Evolutionary conservation across 2,113 vertebrate genomes (phyloP), one percentile per base, ranked within the genome.

Genomic region (Atlantisia rogersi): DNA sequence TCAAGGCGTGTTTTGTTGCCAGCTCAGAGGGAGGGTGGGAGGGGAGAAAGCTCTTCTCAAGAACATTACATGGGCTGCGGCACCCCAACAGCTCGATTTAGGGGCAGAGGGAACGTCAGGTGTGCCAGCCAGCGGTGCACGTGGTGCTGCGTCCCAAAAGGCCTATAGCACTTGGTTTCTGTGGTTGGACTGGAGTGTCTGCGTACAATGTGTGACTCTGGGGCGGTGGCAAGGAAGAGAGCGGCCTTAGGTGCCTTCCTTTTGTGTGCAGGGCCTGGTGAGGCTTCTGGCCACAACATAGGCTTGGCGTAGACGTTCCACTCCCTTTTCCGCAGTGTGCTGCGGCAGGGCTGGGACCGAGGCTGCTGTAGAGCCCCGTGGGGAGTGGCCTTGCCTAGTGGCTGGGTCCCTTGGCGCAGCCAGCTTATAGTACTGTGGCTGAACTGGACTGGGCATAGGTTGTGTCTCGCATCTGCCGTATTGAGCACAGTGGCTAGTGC

Each of bases 21-120:
- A 60, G 39, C 63, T 70, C 39, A 20, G 40, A 28, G 69, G 52
- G 82, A 83, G 59, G 26, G 7, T 0, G 48, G n/a, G n/a, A 48
- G 70, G 76, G 78, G 59, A 63, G 9, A 53, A 35, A 75, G 9
- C 32, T 29, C 37, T 29, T 10, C 6, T 42, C 48, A 25, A 7
- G 18, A 73, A 1, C 1, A 0, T 5, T 77, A 25, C 15, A 13
- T 0, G 4, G 0, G 0, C 82, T 40, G 60, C 58, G 32, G 6
- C 15, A 14, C 63, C 5, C 42, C 65, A 82, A 19, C 6, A 12
- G 44, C 59, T 92, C 28, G 8, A 70, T 78, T 86, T 11, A 13
- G 60, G 71, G 46, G 26, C 46, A 19, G 9, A 17, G 9, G 6
- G 56, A 74, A 39, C 31, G 12, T 22, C 31, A 59, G 70, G 65